Conservation (phyloP, 2,888 invertebrate species). For the Heliconius erato region DNA sequence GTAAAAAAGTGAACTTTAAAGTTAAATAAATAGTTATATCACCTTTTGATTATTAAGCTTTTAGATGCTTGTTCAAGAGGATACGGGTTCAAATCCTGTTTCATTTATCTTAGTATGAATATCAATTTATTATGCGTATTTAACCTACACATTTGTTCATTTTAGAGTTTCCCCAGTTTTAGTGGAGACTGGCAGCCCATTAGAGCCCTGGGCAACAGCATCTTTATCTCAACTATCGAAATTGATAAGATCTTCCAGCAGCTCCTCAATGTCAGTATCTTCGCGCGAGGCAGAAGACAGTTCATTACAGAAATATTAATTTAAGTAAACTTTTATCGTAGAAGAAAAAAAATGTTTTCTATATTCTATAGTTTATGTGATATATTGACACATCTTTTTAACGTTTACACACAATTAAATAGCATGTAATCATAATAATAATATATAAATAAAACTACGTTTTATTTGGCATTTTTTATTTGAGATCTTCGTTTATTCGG, state of each 20-base stretch:
- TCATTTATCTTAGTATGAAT: neutral
- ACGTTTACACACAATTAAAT: slow-evolving; percentile 13
- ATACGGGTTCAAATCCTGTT: neutral
- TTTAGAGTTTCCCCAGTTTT: slow-evolving; percentile 72
- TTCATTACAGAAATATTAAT: slow-evolving; percentile 48
- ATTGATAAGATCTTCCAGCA: slow-evolving; percentile 71
- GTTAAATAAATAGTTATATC: neutral
- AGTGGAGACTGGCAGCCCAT: slow-evolving; percentile 69
- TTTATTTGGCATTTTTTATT: slow-evolving; percentile 57
- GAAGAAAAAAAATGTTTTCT: neutral
- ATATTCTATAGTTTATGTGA: slow-evolving; percentile 16
- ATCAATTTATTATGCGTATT: neutral
- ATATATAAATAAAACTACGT: slow-evolving; percentile 60
- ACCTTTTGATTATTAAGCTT: neutral
- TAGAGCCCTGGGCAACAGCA: slow-evolving; percentile 81
- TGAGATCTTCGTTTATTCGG: slow-evolving; percentile 34
- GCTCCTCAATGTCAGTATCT: slow-evolving; percentile 66
- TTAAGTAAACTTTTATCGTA: neutral
- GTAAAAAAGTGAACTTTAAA: no score
- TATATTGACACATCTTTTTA: neutral
- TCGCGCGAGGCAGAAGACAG: slow-evolving; percentile 65
- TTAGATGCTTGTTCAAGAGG: neutral
- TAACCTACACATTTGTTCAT: neutral
- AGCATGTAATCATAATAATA: slow-evolving; percentile 33
- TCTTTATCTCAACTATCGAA: slow-evolving; percentile 73